These are phyloP conservation scores for Arrhamphus sclerolepis DNA, from an alignment of 2,797 vertebrate genomes.

Conservation along the genomic window DNA sequence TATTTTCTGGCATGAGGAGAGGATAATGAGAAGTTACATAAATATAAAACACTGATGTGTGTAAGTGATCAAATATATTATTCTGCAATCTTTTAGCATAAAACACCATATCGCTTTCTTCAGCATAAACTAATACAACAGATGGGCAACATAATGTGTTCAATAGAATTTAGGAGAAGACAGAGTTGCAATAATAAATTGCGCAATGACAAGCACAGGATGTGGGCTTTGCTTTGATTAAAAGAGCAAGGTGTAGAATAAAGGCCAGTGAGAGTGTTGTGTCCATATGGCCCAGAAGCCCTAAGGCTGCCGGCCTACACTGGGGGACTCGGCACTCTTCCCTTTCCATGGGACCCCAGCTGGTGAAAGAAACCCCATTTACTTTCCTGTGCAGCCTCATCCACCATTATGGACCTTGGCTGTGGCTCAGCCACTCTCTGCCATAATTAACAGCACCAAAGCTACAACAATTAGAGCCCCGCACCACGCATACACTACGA, in stretches of 20 bases:
- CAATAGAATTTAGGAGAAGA: slow-evolving; percentile 52
- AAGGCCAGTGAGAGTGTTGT: slow-evolving; percentile 83
- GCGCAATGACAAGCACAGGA: slow-evolving; percentile 70
- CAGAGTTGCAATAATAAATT: slow-evolving; percentile 53
- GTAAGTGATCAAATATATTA: slow-evolving; percentile 38
- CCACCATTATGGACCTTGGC: slow-evolving; percentile 98
- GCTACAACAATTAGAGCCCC: slow-evolving; percentile 96
- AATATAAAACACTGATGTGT: slow-evolving; percentile 68
- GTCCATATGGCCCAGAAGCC: slow-evolving; percentile 97
- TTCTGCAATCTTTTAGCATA: slow-evolving; percentile 45
- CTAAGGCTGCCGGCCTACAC: slow-evolving; percentile 87
- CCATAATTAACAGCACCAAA: slow-evolving; percentile 99
- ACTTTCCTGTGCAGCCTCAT: slow-evolving; percentile 89
- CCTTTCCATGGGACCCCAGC: slow-evolving; percentile 95
- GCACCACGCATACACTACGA: slow-evolving; percentile 87
- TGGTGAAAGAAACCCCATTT: slow-evolving; percentile 96
- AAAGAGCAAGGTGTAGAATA: slow-evolving; percentile 85
- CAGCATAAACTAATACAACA: slow-evolving; percentile 35
- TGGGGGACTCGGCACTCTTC: slow-evolving; percentile 89
- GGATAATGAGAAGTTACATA: slow-evolving; percentile 23
- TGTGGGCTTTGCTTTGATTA: slow-evolving; percentile 86
- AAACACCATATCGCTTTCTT: slow-evolving; percentile 48
- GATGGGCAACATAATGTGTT: slow-evolving; percentile 37
- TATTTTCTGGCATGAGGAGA: slow-evolving; percentile 49
- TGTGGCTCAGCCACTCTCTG: slow-evolving; percentile 97